Evolutionary conservation across 2,888 invertebrate genomes (phyloP).

Genomic region (Pelosia muscerda): DNA sequence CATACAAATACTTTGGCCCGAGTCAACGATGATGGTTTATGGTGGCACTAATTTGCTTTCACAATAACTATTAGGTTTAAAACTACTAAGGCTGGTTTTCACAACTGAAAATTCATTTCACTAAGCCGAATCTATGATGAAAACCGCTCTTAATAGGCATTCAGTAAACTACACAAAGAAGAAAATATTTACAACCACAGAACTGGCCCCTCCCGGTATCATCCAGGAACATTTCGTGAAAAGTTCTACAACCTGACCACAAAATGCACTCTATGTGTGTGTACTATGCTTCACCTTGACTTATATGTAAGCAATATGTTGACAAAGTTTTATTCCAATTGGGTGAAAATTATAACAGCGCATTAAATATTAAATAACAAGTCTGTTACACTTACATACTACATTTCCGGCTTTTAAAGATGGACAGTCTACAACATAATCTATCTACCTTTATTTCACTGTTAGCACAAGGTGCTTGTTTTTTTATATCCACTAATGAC

Average conservation of each 20-base stretch:
- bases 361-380: background rate
- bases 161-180: background rate
- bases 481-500: conserved; percentile 55
- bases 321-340: background rate
- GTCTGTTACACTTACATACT: background rate
- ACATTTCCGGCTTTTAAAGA: conserved; percentile 10
- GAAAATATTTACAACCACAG: no score
- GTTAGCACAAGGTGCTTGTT: conserved; percentile 53
- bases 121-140: no score
- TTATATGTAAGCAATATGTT: background rate
- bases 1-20: conserved; percentile 69
- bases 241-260: no score
- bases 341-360: background rate
- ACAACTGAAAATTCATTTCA: conserved; percentile 5
- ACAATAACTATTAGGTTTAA: conserved; percentile 66
- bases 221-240: no score
- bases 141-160: no score
- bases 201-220: background rate
- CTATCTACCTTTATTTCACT: conserved; percentile 45
- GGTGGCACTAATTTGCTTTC: conserved; percentile 41
- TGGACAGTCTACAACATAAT: conserved; percentile 29
- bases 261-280: no score
- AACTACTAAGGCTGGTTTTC: conserved; percentile 54
- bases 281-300: background rate
- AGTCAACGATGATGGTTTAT: conserved; percentile 32